Percentiles rank a stretch among this genome's conserved stretches.
These are phyloP conservation scores for Ophion costatus DNA, from an alignment of 2,888 invertebrate species.

Conservation along the genomic window DNA sequence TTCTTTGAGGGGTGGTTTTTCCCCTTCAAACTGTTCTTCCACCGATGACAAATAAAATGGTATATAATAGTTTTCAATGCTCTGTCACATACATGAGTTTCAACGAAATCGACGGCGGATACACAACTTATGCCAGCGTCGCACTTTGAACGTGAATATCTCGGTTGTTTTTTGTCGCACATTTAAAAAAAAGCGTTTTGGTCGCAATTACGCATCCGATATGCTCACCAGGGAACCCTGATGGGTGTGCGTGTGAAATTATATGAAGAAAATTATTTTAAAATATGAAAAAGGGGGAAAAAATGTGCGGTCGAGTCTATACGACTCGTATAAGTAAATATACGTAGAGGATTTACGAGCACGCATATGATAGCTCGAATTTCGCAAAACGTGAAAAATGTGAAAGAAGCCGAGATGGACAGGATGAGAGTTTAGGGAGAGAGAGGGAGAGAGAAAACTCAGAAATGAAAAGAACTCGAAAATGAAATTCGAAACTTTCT, in stretches of 20 bases:
- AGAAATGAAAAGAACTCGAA: background rate
- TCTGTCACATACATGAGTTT: too few species aligned
- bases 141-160: too few species aligned
- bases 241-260: background rate
- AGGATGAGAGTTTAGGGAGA: background rate
- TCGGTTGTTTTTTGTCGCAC: too few species aligned
- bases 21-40: too few species aligned
- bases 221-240: too few species aligned
- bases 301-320: background rate
- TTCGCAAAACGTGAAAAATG: background rate
- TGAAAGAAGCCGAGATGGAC: background rate
- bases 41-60: too few species aligned
- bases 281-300: background rate
- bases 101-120: too few species aligned
- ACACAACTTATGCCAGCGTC: too few species aligned
- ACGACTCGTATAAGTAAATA: background rate
- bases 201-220: too few species aligned
- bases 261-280: background rate
- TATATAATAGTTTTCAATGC: too few species aligned
- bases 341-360: background rate
- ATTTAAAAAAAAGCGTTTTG: too few species aligned
- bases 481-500: constrained; percentile 27
- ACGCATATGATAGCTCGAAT: background rate
- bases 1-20: too few species aligned
- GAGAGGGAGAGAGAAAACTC: background rate